These are phyloP conservation scores for Mus spicilegus DNA, from an alignment of 2,113 vertebrate species.

Conservation along the genomic window DNA sequence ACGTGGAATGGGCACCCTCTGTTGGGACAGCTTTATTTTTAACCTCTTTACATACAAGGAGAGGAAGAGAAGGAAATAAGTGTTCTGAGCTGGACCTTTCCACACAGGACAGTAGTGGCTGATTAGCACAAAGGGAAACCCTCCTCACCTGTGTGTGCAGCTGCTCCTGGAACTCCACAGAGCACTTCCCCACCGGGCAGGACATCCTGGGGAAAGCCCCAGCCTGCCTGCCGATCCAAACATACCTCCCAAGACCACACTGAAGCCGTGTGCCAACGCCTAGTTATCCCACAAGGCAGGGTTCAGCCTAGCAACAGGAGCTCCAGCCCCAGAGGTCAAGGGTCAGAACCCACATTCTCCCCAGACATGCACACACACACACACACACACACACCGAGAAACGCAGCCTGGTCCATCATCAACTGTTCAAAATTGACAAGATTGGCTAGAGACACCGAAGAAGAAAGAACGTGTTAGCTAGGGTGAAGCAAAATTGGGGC, in stretches of 20 bases:
- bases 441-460: not conserved
- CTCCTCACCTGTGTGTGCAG: not conserved
- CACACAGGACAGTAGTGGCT: not conserved
- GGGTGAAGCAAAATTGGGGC: not conserved
- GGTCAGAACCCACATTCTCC: not conserved
- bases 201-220: not conserved
- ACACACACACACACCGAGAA: too few species aligned
- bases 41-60: slow-evolving; percentile 19
- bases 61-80: slow-evolving; percentile 4
- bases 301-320: not conserved
- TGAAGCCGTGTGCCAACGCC: not conserved
- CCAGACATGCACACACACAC: too few species aligned
- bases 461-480: not conserved
- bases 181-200: not conserved
- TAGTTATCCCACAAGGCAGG: not conserved
- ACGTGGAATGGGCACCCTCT: not conserved
- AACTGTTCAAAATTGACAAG: not conserved
- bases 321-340: not conserved
- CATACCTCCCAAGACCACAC: not conserved
- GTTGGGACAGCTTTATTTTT: slow-evolving; percentile 52
- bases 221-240: not conserved
- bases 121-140: not conserved
- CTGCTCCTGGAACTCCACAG: not conserved
- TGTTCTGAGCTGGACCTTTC: not conserved
- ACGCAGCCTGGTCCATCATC: too few species aligned